Base-by-base conservation (phyloP, 1,140 invertebrate genomes). In the Tetramorium parvispinum region DNA sequence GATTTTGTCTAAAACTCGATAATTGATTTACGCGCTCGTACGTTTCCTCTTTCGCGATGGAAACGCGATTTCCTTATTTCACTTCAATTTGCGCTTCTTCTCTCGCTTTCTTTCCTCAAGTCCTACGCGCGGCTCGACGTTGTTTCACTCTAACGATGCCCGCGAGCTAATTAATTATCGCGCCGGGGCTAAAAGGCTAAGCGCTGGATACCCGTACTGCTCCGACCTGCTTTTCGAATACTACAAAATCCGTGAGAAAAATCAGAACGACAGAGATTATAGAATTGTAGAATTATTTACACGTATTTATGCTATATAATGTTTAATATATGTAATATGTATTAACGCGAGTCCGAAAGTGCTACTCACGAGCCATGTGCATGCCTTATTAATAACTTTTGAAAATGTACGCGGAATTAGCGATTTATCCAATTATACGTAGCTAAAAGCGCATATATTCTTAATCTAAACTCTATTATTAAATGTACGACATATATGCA, bases 121-220 rank as follows among this genome's bases (percentile, higher is more conserved):
- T 88, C 43, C 77, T 88, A 76, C 59, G 68, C 51, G 70, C 68
- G 61, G 83, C 70, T 68, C 51, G 43, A 76, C 82, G 89, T 77
- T 77, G 87, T 79, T 75, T 76, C 86, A 66, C 59, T 59, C 77
- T 89, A 87, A 92, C 78, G 88, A 87, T 88, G 89, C 88, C 89
- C 88, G 86, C 87, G 75, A 91, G 90, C 88, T 92, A 92, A 92
- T 93, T 92, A 92, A 91, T 93, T 91, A 92, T 88, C 89, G 87
- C 90, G 83, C 87, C 85, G 68, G 88, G 87, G 90, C 90, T 93
- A 93, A 91, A 93, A 94, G 92, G 91, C 93, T 95, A 94, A 94
- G 88, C 91, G 85, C 86, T 93, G 90, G 90, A 93, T 94, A 95
- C 94, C 94, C 94, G 94, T 95, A 95, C 93, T 94, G 92, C 91